Conservation (phyloP, 1,140 invertebrate genomes). For the Asbolus verrucosus region DNA sequence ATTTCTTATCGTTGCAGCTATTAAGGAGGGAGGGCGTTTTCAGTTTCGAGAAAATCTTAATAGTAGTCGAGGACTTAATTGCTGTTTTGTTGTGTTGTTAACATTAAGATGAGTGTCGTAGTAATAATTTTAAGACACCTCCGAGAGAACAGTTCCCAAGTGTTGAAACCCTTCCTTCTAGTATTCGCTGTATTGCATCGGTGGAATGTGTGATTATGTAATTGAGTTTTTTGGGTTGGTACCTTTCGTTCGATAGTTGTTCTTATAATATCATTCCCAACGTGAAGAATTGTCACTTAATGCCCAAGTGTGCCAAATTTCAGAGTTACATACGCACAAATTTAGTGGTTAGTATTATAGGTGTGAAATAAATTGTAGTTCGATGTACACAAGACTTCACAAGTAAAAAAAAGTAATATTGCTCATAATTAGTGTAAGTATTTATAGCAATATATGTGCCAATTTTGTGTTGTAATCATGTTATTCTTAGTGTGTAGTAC, state of each 20-base stretch:
- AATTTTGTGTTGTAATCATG: constrained; percentile 43
- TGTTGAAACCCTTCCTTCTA: no score
- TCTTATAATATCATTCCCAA: constrained; percentile 35
- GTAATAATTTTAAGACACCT: no score
- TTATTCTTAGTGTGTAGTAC: constrained; percentile 42
- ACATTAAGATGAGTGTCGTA: no score
- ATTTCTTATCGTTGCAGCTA: no score
- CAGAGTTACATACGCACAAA: constrained; percentile 42
- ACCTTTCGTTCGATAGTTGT: neutral
- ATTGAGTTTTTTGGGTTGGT: neutral
- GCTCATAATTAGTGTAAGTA: constrained; percentile 48
- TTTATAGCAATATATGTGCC: constrained; percentile 52
- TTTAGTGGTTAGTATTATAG: constrained; percentile 14
- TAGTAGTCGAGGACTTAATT: no score
- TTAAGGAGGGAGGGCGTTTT: no score
- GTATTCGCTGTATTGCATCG: no score
- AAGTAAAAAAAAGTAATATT: constrained; percentile 39
- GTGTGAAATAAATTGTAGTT: constrained; percentile 31
- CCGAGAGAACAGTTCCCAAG: no score
- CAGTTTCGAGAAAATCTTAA: no score
- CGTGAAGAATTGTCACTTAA: constrained; percentile 3
- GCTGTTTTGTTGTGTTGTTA: no score
- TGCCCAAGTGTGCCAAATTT: constrained; percentile 42
- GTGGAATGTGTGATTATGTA: neutral
- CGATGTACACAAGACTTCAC: constrained; percentile 42